Evolutionary conservation across 1,140 invertebrate genomes (phyloP), one percentile per base, ranked within the genome.

Genomic region (Ceratina calcarata): DNA sequence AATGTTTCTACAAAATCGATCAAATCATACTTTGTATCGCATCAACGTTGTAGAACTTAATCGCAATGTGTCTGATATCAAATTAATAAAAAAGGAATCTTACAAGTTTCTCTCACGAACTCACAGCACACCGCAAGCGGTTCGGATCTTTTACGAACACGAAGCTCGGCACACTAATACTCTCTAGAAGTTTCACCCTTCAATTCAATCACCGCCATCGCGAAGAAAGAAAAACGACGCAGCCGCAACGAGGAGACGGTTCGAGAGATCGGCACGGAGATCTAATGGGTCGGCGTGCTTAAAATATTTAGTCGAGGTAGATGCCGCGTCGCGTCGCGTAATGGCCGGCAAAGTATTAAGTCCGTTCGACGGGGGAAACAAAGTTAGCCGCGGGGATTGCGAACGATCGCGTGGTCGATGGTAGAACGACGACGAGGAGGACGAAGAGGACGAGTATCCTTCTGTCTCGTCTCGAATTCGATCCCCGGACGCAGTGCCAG

Each of bases 261-360:
- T 7, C 51, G 16, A 16, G 22, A 15, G 18, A 8, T 2, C 24
- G 37, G 16, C 32, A 32, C 37, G 37, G 7, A 7, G 37, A 45
- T 45, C 37, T 45, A 45, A 45, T 45, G 37, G 37, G 32, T 57
- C 1, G 13, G 12, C 67, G 15, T 24, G 32, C 3, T 53, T 76
- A 51, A 77, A 70, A 49, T 61, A 64, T 64, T 49, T 61, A 55
- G 45, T 10, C 60, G 27, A n/a, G 32, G n/a, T 58, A 72, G 53
- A 68, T 58, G 72, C 45, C 72, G 64, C 45, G 64, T 64, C 76
- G 45, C 24, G 60, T 7, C 15, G 20, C 60, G 65, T 81, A 81
- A 77, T 77, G 58, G 83, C 53, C 71, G 58, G 61, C 65, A 27
- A 61, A 62, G 74, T 81, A 74, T 86, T 78, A 86, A 86, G 81